Conservation (phyloP, 2,113 vertebrate genomes). For the Okapia johnstoni region DNA sequence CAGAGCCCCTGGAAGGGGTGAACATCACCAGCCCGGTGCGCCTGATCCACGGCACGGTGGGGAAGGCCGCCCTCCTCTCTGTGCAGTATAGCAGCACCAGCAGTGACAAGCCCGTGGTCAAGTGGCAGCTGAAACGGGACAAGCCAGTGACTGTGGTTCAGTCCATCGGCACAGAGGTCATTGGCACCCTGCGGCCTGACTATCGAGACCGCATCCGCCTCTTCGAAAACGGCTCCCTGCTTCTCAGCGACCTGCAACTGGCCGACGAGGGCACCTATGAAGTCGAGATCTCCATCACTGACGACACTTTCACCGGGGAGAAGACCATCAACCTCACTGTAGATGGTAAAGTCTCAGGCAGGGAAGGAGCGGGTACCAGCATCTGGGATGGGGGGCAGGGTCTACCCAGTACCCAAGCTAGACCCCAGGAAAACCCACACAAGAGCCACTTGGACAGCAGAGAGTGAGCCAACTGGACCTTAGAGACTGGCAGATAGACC, state of each 20-base stretch:
- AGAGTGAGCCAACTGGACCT: not conserved
- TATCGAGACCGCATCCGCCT: conserved; percentile 94
- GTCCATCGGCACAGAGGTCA: conserved; percentile 94
- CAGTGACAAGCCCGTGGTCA: conserved; percentile 91
- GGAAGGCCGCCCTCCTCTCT: conserved; percentile 91
- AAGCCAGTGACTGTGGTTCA: conserved; percentile 93
- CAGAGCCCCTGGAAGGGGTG: conserved; percentile 87
- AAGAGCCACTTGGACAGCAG: not conserved
- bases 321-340: conserved; percentile 94
- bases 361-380: not conserved
- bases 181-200: conserved; percentile 90
- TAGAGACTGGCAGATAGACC: not conserved
- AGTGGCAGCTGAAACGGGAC: conserved; percentile 94
- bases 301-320: conserved; percentile 93
- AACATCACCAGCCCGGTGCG: conserved; percentile 91
- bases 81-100: conserved; percentile 92
- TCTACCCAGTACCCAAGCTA: not conserved
- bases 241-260: conserved; percentile 91
- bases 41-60: conserved; percentile 85
- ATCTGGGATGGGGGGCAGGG: not conserved
- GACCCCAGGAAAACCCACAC: not conserved
- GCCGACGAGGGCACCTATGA: conserved; percentile 92
- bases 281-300: conserved; percentile 97
- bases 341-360: conserved; percentile 84
- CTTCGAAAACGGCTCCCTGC: conserved; percentile 93